phyloP scores from a whole-genome alignment of 1,140 invertebrate species.

The Aphelenchoides avenae region DNA sequence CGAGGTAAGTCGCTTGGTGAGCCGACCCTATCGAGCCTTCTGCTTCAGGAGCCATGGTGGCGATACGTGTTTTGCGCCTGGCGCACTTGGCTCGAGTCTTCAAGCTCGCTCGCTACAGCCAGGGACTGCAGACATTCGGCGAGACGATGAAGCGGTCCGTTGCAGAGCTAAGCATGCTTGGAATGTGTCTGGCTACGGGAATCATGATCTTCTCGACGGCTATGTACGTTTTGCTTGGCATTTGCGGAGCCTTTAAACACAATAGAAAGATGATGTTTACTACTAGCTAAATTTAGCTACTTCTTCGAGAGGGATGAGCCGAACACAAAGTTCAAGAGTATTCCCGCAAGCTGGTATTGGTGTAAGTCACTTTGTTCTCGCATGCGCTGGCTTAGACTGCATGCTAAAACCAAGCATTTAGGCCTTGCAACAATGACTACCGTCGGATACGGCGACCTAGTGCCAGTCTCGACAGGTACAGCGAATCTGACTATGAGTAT shows the following conservation, averaged over 20 bases:
- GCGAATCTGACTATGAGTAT: no score
- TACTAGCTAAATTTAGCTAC: no score
- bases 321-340: constrained; percentile 91
- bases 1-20: constrained; percentile 54
- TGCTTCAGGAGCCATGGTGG: constrained; percentile 75
- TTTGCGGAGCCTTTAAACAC: no score
- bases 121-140: constrained; percentile 91
- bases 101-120: no score
- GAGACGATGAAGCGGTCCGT: constrained; percentile 98
- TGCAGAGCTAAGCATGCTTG: constrained; percentile 96
- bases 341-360: constrained; percentile 96
- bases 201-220: constrained; percentile 96
- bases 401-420: no score
- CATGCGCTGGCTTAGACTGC: background rate
- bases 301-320: constrained; percentile 93
- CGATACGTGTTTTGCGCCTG: constrained; percentile 97
- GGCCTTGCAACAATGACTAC: constrained; percentile 26
- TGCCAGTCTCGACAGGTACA: constrained; percentile 39
- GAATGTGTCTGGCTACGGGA: constrained; percentile 99
- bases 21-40: no score
- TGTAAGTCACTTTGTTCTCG: constrained; percentile 26
- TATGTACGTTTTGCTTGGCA: no score
- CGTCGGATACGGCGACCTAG: constrained; percentile 78
- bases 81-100: no score
- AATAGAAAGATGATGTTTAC: no score